These are phyloP conservation scores for Agelas oroides DNA, from an alignment of 37 sponge, comb jelly and placozoan genomes.

Conservation along the genomic window DNA sequence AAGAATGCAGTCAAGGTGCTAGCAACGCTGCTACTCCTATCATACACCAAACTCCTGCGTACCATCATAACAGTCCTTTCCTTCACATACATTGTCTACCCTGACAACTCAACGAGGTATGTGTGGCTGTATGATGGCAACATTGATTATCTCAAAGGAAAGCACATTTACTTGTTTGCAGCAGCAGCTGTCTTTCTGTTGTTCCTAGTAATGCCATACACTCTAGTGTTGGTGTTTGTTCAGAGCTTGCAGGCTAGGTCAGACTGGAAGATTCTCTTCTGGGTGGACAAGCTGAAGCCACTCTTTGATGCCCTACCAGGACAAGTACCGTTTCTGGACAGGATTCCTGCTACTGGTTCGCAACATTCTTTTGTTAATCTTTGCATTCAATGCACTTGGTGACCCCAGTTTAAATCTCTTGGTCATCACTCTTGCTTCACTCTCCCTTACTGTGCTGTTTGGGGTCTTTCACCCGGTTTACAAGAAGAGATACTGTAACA, in stretches of 20 bases:
- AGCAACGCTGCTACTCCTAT: conserved; percentile 46
- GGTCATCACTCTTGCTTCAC: background rate
- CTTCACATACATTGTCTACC: background rate
- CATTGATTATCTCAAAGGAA: conserved; percentile 12
- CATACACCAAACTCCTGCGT: conserved; percentile 37
- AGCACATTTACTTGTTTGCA: conserved; percentile 23
- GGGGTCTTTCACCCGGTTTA: background rate
- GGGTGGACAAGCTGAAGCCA: background rate
- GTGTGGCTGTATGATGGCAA: conserved; percentile 40
- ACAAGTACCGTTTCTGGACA: conserved; percentile 35
- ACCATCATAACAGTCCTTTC: conserved; percentile 15
- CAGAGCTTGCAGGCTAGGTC: background rate
- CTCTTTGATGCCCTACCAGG: background rate
- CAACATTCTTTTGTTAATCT: background rate
- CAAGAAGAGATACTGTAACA: background rate
- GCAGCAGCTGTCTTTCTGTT: background rate
- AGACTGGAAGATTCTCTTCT: too few species aligned
- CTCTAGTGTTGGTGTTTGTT: conserved; percentile 4
- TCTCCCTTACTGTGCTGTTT: background rate
- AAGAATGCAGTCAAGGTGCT: conserved; percentile 41
- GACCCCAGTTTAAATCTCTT: background rate
- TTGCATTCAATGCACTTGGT: background rate
- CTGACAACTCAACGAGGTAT: background rate
- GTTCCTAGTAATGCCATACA: conserved; percentile 18
- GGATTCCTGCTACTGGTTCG: conserved; percentile 24